Evolutionary conservation across 2,797 vertebrate genomes (phyloP).

Genomic region (Etheostoma perlongum): DNA sequence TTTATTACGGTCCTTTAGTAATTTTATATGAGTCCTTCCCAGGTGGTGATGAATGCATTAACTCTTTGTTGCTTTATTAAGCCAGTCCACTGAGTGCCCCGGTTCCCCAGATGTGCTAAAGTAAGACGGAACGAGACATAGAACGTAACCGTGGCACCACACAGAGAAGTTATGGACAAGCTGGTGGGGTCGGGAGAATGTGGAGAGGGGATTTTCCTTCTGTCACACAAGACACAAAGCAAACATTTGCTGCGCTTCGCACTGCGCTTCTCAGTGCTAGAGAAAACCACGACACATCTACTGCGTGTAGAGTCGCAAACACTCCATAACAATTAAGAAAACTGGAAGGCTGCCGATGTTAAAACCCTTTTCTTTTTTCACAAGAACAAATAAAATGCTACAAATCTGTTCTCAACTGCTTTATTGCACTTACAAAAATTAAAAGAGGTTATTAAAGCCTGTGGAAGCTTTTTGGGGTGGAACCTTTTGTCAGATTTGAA

Average conservation of each 20-base stretch:
- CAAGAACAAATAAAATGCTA: slow-evolving; percentile 57
- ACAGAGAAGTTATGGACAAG: slow-evolving; percentile 24
- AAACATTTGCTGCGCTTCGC: background rate
- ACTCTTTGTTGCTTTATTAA: slow-evolving; percentile 39
- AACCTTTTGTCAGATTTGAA: slow-evolving; percentile 36
- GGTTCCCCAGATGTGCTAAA: slow-evolving; percentile 50
- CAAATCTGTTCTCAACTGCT: slow-evolving; percentile 59
- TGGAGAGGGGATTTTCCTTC: slow-evolving; percentile 7
- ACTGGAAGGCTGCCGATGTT: slow-evolving; percentile 40
- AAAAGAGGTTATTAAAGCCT: slow-evolving; percentile 53
- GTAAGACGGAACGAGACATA: background rate
- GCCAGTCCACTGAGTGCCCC: slow-evolving; percentile 46
- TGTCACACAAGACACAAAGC: background rate
- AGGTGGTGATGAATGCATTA: slow-evolving; percentile 23
- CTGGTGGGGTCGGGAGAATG: slow-evolving; percentile 16
- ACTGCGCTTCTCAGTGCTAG: background rate
- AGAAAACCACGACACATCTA: background rate
- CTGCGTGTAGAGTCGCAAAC: slow-evolving; percentile 16
- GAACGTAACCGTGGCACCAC: slow-evolving; percentile 12
- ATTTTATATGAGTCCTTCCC: background rate
- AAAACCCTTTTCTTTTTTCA: slow-evolving; percentile 54
- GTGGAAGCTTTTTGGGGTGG: slow-evolving; percentile 11
- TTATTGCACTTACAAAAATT: slow-evolving; percentile 76
- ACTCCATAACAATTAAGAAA: slow-evolving; percentile 39
- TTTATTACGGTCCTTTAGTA: background rate